Conservation (phyloP, 2,797 vertebrate species). For the Silurus lanzhouensis region DNA sequence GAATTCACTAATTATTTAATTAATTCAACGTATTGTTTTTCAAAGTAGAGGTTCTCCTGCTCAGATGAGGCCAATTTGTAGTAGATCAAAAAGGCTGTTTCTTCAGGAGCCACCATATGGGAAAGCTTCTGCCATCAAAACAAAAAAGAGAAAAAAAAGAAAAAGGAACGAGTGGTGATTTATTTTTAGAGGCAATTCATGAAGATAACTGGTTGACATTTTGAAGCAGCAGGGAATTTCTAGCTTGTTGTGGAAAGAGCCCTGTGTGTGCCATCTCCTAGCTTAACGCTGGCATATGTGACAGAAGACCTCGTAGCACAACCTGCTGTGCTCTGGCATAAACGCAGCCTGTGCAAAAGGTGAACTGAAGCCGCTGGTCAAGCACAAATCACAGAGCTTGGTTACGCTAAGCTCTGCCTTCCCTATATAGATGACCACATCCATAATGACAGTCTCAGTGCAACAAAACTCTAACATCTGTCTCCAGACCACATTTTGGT, state of each 20-base stretch:
- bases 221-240: conserved; percentile 48
- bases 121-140: conserved; percentile 26
- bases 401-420: conserved; percentile 56
- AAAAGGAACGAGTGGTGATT: conserved; percentile 28
- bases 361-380: conserved; percentile 34
- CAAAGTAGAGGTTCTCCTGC: not conserved
- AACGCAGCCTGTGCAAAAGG: conserved; percentile 38
- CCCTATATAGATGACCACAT: conserved; percentile 67
- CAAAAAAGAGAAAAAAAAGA: conserved; percentile 38
- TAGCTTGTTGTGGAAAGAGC: conserved; percentile 48
- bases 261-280: conserved; percentile 34
- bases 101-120: conserved; percentile 44
- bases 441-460: conserved; percentile 72
- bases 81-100: conserved; percentile 35
- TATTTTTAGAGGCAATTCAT: conserved; percentile 67
- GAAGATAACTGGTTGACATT: conserved; percentile 63
- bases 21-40: not conserved
- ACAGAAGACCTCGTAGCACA: conserved; percentile 60
- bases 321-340: conserved; percentile 44
- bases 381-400: conserved; percentile 47
- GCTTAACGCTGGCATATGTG: conserved; percentile 55
- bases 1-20: not conserved
- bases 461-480: conserved; percentile 59
- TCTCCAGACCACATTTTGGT: conserved; percentile 60
- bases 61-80: conserved; percentile 28